These are phyloP conservation scores for Ptilonorhynchus violaceus DNA, from an alignment of 2,113 vertebrate genomes.

Conservation along the genomic window DNA sequence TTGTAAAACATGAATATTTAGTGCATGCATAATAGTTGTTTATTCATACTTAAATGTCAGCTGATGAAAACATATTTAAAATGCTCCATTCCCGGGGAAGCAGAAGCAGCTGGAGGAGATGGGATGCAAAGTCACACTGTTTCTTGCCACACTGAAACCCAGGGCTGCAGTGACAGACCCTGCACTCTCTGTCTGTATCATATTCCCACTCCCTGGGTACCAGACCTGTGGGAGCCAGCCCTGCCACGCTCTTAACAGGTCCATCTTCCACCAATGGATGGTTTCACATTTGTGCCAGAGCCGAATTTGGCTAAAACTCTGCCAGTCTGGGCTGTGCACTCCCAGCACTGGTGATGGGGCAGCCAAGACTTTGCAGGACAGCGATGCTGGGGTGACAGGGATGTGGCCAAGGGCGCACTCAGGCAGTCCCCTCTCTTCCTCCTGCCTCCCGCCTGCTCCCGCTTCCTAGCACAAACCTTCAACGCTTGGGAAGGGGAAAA, in stretches of 20 bases:
- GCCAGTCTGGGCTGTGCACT: not conserved
- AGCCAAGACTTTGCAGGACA: not conserved
- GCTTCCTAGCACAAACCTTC: fast-evolving
- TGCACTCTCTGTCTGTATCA: fast-evolving
- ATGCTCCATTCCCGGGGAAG: not conserved
- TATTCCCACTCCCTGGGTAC: not conserved
- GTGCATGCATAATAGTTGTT: conserved; percentile 23
- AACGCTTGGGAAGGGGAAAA: not conserved
- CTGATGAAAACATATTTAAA: conserved; percentile 10
- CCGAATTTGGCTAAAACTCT: not conserved
- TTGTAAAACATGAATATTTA: conserved; percentile 56
- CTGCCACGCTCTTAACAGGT: fast-evolving
- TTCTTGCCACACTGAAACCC: not conserved
- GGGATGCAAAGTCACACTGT: not conserved
- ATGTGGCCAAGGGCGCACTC: not conserved
- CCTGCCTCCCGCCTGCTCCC: not conserved
- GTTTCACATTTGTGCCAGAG: fast-evolving
- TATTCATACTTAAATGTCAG: conserved; percentile 54
- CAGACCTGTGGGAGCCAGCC: not conserved
- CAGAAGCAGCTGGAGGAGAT: not conserved
- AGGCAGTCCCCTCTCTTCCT: not conserved
- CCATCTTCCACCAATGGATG: fast-evolving
- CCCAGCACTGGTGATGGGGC: fast-evolving
- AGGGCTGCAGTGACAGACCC: not conserved
- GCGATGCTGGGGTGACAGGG: not conserved